phyloP scores from a whole-genome alignment of 2,888 invertebrate species.

The Apodemia duryi region DNA sequence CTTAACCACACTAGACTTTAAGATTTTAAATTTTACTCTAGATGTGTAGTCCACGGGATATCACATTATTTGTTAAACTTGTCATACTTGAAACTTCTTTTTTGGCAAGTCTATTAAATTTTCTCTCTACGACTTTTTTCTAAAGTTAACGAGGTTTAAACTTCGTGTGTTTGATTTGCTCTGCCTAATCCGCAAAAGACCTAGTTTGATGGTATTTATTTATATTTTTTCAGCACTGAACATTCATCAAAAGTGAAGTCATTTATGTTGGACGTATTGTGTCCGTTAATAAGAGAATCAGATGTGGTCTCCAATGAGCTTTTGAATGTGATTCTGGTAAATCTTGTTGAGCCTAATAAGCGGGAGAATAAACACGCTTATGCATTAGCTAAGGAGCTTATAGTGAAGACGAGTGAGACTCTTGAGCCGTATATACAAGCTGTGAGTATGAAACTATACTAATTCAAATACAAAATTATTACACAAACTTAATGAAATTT shows the following conservation, averaged over 20 bases:
- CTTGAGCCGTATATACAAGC: conserved; percentile 96
- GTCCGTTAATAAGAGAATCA: conserved; percentile 96
- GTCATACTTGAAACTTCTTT: too few species aligned
- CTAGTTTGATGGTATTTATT: conserved; percentile 11
- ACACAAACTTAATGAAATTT: too few species aligned
- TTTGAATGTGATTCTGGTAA: conserved; percentile 94
- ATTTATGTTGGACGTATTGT: conserved; percentile 97
- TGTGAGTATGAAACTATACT: conserved; percentile 73
- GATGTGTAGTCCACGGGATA: too few species aligned
- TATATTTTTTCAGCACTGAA: conserved; percentile 84
- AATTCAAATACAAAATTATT: too few species aligned
- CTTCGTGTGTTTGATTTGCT: too few species aligned
- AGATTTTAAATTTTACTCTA: too few species aligned
- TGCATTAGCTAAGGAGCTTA: conserved; percentile 93
- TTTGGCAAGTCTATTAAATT: too few species aligned
- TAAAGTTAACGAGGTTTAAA: too few species aligned
- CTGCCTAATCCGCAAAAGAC: too few species aligned
- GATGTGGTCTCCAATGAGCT: conserved; percentile 97
- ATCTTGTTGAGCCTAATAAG: conserved; percentile 96
- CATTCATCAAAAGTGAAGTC: conserved; percentile 97
- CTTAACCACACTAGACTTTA: too few species aligned
- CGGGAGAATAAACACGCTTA: conserved; percentile 94
- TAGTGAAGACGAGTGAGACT: conserved; percentile 94
- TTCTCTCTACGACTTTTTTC: too few species aligned
- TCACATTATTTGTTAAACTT: too few species aligned